Base-by-base conservation (phyloP, 2,888 invertebrate species). In the Parnassius smintheus region DNA sequence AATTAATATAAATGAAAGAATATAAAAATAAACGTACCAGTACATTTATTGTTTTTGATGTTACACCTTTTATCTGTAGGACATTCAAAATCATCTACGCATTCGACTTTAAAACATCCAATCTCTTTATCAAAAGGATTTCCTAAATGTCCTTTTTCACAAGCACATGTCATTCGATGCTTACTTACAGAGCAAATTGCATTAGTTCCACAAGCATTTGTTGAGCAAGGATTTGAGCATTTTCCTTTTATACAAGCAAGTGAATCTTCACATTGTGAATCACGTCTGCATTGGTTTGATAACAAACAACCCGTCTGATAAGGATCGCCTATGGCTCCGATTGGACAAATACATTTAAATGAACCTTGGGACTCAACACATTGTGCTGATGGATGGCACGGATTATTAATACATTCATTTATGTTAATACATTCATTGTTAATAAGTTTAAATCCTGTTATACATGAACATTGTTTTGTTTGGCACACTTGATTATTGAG, bases 61-160 rank as follows among this genome's bases (percentile, higher is more conserved):
- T 97, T 95, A 76, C 98, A 98, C 70, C 94, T 94, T 82, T 95
- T 96, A 67, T 96, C 95, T 45, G 77, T 82, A 2, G 95, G 86
- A 76, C 98, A 98, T 71, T 97, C 97, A 49, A 93, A 93, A 77
- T 96, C 93, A 52, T 93, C 93, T 1, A 96, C 89, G 82, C 98
- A 98, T 86, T 98, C 97, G 2, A 97, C 98, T 85, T 96, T 96
- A 81, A 96, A 97, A 77, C 97, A 98, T 46, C 98, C 98, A 59
- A 96, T 93, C 58, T 93, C 93, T 60, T 92, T 89, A 75, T 96
- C 96, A 61, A 93, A 93, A 4, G 96, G 95, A 87, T 97, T 96
- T 9, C 98, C 98, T 44, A 97, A 91, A 79, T 95, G 95, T 22
- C 97, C 97, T 64, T 95, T 93, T 49, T 96, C 95, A 80, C 98